Evolutionary conservation across 2,797 vertebrate species (phyloP).

Genomic region (Mormyrus hasselquistii): DNA sequence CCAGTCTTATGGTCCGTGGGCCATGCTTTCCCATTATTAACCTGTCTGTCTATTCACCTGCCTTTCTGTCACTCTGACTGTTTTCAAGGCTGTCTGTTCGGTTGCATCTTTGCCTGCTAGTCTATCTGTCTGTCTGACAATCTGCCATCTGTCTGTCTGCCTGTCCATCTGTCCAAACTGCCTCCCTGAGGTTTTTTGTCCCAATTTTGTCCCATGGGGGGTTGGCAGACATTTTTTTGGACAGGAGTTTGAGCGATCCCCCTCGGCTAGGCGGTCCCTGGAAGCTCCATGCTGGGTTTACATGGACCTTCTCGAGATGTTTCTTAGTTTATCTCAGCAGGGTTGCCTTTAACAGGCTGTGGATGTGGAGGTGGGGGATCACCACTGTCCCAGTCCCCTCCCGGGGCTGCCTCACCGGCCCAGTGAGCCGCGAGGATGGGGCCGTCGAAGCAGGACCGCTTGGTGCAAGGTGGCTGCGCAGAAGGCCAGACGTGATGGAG

Average conservation of each 20-base stretch:
- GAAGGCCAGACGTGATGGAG: background rate
- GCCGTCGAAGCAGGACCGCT: background rate
- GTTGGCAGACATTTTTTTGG: constrained; percentile 21
- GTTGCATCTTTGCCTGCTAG: background rate
- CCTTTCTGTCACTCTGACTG: background rate
- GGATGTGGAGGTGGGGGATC: background rate
- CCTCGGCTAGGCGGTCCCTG: background rate
- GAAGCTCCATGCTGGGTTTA: constrained; percentile 34
- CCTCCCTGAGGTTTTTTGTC: background rate
- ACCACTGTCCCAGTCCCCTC: background rate
- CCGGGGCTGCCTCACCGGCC: background rate
- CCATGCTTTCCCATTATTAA: background rate
- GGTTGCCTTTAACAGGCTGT: background rate
- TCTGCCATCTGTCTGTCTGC: constrained; percentile 2
- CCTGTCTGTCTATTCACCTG: background rate
- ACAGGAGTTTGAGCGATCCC: background rate
- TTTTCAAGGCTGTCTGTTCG: background rate
- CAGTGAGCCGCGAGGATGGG: background rate
- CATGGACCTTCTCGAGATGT: constrained; percentile 59
- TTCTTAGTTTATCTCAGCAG: constrained; percentile 36
- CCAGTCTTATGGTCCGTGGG: background rate
- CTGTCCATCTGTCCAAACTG: background rate
- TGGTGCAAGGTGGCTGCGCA: background rate
- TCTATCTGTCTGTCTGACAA: background rate
- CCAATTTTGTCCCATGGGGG: background rate